Conservation (phyloP, 1,140 invertebrate genomes). For the Drosophila simulans region DNA sequence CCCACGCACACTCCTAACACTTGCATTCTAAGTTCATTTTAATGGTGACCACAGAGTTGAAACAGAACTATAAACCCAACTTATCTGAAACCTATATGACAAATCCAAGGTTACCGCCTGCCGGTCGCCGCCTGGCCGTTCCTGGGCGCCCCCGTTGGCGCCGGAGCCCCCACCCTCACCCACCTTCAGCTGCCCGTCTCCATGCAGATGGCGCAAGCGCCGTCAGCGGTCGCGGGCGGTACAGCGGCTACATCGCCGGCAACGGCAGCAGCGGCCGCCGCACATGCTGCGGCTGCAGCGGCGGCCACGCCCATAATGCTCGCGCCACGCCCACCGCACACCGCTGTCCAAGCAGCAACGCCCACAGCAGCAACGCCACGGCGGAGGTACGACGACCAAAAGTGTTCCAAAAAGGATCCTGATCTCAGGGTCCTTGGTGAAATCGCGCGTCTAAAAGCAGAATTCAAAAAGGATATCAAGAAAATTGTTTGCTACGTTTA, state of each 20-base stretch:
- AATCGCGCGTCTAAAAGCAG: conserved; percentile 64
- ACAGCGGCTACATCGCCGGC: conserved; percentile 25
- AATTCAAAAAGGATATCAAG: conserved; percentile 69
- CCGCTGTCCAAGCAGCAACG: conserved; percentile 70
- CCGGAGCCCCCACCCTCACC: conserved; percentile 85
- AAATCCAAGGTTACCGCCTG: conserved; percentile 86
- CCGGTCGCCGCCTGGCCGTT: conserved; percentile 85
- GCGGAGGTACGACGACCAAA: conserved; percentile 81
- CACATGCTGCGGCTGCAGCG: conserved; percentile 84
- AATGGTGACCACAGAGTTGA: conserved; percentile 19
- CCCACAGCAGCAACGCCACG: conserved; percentile 86
- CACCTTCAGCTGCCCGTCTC: conserved; percentile 78
- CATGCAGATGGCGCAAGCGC: conserved; percentile 78
- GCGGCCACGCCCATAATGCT: conserved; percentile 84
- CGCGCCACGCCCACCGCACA: conserved; percentile 81
- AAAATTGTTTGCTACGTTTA: conserved; percentile 25
- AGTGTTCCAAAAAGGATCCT: conserved; percentile 15
- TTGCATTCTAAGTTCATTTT: conserved; percentile 25
- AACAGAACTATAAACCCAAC: conserved; percentile 10
- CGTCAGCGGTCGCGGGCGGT: conserved; percentile 64
- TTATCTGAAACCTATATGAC: conserved; percentile 44
- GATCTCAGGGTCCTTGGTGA: conserved; percentile 34
- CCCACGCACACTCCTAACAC: conserved; percentile 36
- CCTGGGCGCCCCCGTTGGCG: conserved; percentile 84
- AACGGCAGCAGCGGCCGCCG: conserved; percentile 85